Percentiles rank a stretch among this genome's conserved stretches.
phyloP scores from a whole-genome alignment of 2,113 vertebrate species.

The Phainopepla nitens region DNA sequence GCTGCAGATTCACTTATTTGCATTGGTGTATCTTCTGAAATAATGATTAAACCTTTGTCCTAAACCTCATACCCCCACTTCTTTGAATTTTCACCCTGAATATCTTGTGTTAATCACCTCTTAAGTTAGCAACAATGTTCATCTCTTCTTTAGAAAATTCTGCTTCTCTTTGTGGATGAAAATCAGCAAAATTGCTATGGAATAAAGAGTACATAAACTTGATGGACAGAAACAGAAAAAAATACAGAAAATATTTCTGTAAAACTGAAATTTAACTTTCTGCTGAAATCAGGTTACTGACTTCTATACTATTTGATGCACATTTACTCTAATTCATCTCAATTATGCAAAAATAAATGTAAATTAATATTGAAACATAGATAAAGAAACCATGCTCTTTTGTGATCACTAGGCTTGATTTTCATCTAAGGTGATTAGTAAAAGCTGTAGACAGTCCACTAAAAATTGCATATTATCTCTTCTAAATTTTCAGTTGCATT shows the following conservation, averaged over 20 bases:
- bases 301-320: conserved; percentile 21
- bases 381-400: background rate
- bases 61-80: background rate
- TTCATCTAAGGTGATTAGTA: background rate
- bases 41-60: background rate
- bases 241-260: background rate
- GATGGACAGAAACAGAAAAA: background rate
- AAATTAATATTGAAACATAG: background rate
- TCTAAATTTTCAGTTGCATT: background rate
- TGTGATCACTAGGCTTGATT: background rate
- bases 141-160: background rate
- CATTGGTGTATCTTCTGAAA: background rate
- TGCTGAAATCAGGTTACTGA: background rate
- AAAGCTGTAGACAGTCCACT: background rate
- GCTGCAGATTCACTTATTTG: background rate
- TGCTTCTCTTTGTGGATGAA: background rate
- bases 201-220: background rate
- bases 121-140: background rate
- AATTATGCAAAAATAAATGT: conserved; percentile 5
- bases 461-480: background rate
- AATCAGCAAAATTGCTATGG: background rate
- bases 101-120: background rate
- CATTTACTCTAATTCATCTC: conserved; percentile 53
- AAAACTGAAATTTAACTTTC: background rate
- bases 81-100: background rate